phyloP scores from a whole-genome alignment of 1,140 invertebrate genomes.

The Plectrocnemia conspersa region DNA sequence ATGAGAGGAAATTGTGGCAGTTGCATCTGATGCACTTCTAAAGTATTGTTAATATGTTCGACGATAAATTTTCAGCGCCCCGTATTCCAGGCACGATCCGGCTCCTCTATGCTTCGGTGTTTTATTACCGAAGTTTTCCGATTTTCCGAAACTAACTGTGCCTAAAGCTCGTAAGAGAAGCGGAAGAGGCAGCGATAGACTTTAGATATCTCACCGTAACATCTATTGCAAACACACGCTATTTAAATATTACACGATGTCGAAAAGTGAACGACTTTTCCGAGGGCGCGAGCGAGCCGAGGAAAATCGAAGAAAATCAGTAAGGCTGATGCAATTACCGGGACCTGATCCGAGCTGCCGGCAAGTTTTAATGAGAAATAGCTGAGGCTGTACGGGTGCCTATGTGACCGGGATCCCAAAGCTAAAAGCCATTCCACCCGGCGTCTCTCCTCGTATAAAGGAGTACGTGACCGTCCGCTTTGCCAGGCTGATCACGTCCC shows the following conservation, averaged over 20 bases:
- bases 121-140: slow-evolving; percentile 33
- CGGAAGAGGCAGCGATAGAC: neutral
- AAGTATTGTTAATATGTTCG: slow-evolving; percentile 5
- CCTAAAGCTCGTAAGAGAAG: slow-evolving; percentile 6
- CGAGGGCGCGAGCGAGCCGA: neutral
- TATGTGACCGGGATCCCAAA: slow-evolving; percentile 19
- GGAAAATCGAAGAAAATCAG: slow-evolving; percentile 14
- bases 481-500: slow-evolving; percentile 15
- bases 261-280: neutral
- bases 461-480: slow-evolving; percentile 20
- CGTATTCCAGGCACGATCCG: slow-evolving; percentile 27
- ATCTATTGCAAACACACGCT: too few relatives aligned
- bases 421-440: slow-evolving; percentile 15
- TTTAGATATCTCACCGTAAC: slow-evolving; percentile 23
- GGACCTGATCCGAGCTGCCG: slow-evolving; percentile 10
- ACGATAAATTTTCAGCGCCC: slow-evolving; percentile 2
- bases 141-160: slow-evolving; percentile 14
- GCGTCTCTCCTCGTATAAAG: slow-evolving; percentile 9
- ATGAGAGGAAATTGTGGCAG: too few relatives aligned
- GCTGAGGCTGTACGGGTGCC: slow-evolving; percentile 12
- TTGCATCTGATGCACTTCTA: neutral
- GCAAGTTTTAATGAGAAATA: slow-evolving; percentile 34
- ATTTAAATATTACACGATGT: too few relatives aligned
- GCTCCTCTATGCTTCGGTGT: slow-evolving; percentile 21
- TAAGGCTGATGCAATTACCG: slow-evolving; percentile 30